Evolutionary conservation across 1,140 invertebrate species (phyloP), one percentile per base, ranked within the genome.

Genomic region (Drosophila miranda): DNA sequence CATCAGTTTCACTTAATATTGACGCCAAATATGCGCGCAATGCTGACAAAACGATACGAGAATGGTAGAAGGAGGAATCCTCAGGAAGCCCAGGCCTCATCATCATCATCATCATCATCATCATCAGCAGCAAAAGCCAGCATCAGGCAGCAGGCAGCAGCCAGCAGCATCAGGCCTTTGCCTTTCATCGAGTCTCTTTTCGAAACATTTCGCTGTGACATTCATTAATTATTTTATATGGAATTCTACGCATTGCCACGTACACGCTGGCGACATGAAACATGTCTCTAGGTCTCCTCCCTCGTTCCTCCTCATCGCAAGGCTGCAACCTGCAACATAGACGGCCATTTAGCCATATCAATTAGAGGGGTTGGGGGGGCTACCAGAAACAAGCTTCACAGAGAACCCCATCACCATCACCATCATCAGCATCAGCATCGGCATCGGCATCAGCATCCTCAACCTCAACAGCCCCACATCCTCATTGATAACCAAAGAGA

Each of bases 171-270:
- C 23, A 26, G 23, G 23, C 23, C 4, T 5, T 5, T 28, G 52
- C 62, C 63, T 50, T 58, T 54, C 34, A 38, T 38, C 60, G 60
- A 68, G 62, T 50, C 62, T 55, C 62, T 59, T 38, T 63, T 69
- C 51, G 44, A 78, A 82, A 82, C 87, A 86, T 89, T 89, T 74
- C 80, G 86, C 86, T 89, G 80, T 89, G 86, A 90, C 88, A 90
- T 90, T 90, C 82, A 90, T 90, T 90, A 90, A 90, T 90, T 90
- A 90, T 90, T 89, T 90, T 90, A 90, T 90, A 88, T 90, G 80
- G 83, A 88, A 90, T 90, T 86, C 80, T 90, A 83, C 74, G 80
- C 83, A 90, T 90, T 82, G 75, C 88, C 88, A 90, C 88, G 88
- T 90, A 90, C 88, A 71, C 61, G 78, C 69, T 88, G 88, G 88